These are phyloP conservation scores for Alexandromys fortis DNA, from an alignment of 2,113 vertebrate species.

Conservation along the genomic window DNA sequence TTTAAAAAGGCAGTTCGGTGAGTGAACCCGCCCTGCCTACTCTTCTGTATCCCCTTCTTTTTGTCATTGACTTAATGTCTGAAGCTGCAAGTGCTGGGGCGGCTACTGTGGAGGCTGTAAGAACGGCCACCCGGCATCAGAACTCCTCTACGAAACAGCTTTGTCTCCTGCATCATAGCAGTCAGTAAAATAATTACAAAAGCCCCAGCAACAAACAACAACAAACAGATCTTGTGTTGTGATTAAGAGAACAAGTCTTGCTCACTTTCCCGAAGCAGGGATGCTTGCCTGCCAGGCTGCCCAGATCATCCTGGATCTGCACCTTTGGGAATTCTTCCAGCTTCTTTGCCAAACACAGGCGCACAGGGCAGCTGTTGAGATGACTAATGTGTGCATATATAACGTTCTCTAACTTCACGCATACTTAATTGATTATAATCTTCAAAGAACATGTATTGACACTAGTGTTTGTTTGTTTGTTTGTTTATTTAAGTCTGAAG, in stretches of 20 bases:
- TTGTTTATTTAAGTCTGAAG: slow-evolving; percentile 70
- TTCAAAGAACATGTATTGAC: slow-evolving; percentile 80
- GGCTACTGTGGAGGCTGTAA: slow-evolving; percentile 67
- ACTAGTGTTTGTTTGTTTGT: slow-evolving; percentile 79
- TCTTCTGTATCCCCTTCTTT: neutral
- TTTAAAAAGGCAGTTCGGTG: neutral
- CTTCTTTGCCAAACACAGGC: slow-evolving; percentile 37
- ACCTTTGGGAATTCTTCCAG: slow-evolving; percentile 41
- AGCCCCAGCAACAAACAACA: neutral
- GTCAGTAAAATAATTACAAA: slow-evolving; percentile 45
- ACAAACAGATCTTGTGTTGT: slow-evolving; percentile 5
- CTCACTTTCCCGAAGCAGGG: neutral
- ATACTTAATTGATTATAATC: slow-evolving; percentile 74
- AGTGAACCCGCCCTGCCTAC: neutral
- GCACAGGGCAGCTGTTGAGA: slow-evolving; percentile 57
- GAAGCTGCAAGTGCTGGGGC: slow-evolving; percentile 39
- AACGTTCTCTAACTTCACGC: slow-evolving; percentile 67
- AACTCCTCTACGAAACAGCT: slow-evolving; percentile 41
- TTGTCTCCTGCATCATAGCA: slow-evolving; percentile 72
- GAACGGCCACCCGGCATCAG: slow-evolving; percentile 62
- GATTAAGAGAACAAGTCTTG: neutral
- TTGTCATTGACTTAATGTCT: slow-evolving; percentile 70
- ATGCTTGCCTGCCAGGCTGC: neutral
- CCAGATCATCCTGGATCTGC: slow-evolving; percentile 27
- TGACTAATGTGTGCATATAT: slow-evolving; percentile 61